Conservation (phyloP, 2,797 vertebrate genomes). For the Falco berigora region DNA sequence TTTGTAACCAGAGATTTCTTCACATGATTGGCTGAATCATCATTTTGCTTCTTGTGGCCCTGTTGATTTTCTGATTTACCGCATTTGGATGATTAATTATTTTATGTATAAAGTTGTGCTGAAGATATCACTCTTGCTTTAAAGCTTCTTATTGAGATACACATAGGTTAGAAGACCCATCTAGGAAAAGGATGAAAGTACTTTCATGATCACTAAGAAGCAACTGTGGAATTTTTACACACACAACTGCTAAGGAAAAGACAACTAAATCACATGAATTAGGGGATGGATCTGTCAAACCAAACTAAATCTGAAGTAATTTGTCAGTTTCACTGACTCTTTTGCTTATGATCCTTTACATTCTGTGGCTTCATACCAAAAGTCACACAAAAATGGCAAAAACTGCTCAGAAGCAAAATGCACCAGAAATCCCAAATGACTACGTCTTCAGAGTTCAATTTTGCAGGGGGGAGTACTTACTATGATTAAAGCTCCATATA, state of each 20-base stretch:
- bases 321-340: background rate
- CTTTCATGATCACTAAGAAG: slow-evolving; percentile 7
- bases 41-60: background rate
- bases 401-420: background rate
- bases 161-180: slow-evolving; percentile 1
- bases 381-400: background rate
- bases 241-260: background rate
- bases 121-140: slow-evolving; percentile 44
- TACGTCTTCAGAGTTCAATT: background rate
- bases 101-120: slow-evolving; percentile 7
- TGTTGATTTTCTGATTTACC: slow-evolving; percentile 43
- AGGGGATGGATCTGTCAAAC: background rate
- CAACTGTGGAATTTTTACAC: background rate
- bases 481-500: background rate
- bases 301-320: background rate
- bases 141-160: slow-evolving; percentile 23
- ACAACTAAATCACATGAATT: background rate
- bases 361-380: background rate
- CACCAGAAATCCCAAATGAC: background rate
- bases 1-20: background rate
- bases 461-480: background rate
- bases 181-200: slow-evolving; percentile 27
- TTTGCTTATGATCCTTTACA: background rate
- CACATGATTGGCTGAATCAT: background rate
- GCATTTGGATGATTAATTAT: slow-evolving; percentile 31